Evolutionary conservation across 2,888 invertebrate species (phyloP).

Genomic region (Pantelozetes paolii): DNA sequence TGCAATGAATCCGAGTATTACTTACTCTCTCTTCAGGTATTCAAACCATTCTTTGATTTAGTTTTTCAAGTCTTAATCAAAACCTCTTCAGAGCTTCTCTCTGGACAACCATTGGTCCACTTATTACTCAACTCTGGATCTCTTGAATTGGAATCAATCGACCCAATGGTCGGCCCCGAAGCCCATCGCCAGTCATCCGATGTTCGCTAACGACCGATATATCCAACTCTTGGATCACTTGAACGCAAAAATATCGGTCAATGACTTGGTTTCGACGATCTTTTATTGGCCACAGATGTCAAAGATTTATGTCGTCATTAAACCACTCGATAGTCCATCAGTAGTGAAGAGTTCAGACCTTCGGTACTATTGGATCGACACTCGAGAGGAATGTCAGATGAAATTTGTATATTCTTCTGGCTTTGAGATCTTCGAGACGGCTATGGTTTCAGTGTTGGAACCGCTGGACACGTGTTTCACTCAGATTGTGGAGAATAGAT

Average conservation of each 20-base stretch:
- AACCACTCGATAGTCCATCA: background rate
- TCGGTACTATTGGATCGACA: background rate
- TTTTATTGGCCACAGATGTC: background rate
- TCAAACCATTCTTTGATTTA: too few species aligned
- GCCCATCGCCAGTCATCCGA: background rate
- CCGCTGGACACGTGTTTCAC: background rate
- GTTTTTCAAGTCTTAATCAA: too few species aligned
- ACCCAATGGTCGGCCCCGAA: background rate
- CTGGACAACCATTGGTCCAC: background rate
- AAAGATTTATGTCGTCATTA: background rate
- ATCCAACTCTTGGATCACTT: background rate
- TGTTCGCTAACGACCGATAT: background rate
- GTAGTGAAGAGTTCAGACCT: background rate
- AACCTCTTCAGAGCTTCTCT: too few species aligned
- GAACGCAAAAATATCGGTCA: background rate
- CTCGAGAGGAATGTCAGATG: background rate
- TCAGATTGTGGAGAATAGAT: background rate
- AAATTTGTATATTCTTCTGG: background rate
- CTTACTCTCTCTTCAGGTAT: background rate
- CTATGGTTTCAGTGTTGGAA: background rate
- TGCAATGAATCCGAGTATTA: slow-evolving; percentile 16
- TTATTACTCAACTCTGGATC: background rate
- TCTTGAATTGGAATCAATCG: background rate
- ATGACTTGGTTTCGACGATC: background rate
- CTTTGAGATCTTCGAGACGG: background rate